Evolutionary conservation across 30 jellyfish, hydroid and myxozoan species (phyloP).

Genomic region (Kudoa iwatai): DNA sequence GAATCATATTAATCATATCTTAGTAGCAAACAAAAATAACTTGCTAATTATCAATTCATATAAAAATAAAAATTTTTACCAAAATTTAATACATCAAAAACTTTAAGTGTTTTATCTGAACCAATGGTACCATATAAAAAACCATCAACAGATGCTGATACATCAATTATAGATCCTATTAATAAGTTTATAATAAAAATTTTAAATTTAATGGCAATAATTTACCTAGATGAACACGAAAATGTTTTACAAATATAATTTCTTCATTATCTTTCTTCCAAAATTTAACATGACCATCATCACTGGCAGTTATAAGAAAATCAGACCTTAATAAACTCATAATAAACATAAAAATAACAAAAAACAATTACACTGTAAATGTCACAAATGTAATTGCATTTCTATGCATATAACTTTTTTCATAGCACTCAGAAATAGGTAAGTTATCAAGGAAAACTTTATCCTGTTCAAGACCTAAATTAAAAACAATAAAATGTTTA

Average conservation of each 20-base stretch:
- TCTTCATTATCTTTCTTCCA: conserved; percentile 45
- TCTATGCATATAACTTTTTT: conserved; percentile 59
- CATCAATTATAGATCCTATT: conserved; percentile 21
- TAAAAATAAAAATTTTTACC: conserved; percentile 7
- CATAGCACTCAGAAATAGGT: conserved; percentile 60
- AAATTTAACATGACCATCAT: conserved; percentile 66
- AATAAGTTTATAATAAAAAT: neutral
- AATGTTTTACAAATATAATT: conserved; percentile 39
- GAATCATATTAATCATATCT: conserved; percentile 81
- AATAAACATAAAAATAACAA: no score
- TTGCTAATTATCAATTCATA: no score
- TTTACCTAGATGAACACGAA: conserved; percentile 41
- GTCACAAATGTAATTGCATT: conserved; percentile 34
- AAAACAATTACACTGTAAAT: conserved; percentile 11
- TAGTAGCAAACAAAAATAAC: neutral
- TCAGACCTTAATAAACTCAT: conserved; percentile 10
- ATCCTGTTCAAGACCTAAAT: conserved; percentile 21
- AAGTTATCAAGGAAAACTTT: conserved; percentile 14
- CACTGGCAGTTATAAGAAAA: conserved; percentile 47
- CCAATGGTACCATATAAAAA: conserved; percentile 28
- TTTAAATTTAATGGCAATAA: neutral
- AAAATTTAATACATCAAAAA: conserved; percentile 53
- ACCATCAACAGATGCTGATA: conserved; percentile 38
- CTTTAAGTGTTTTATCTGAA: conserved; percentile 38
- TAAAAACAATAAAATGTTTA: neutral